Evolutionary conservation across 2,113 vertebrate species (phyloP).

Genomic region (Peromyscus californicus): DNA sequence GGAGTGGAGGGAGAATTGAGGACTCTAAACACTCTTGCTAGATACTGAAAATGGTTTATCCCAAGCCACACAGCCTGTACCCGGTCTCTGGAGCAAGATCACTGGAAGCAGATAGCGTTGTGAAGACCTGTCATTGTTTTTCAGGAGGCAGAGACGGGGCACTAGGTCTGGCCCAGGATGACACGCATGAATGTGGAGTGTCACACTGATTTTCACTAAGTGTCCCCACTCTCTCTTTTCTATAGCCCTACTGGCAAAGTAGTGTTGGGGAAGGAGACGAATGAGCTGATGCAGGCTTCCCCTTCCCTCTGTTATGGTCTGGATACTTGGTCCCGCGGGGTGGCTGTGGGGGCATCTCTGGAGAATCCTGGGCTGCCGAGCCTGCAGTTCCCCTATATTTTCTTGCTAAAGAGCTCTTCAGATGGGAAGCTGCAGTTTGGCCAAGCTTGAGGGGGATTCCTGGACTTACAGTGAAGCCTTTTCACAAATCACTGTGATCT

Average conservation of each 20-base stretch:
- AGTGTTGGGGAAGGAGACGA: not conserved
- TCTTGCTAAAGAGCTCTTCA: not conserved
- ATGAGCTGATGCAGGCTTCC: not conserved
- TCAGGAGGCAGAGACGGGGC: not conserved
- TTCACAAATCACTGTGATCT: not conserved
- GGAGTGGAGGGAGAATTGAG: not conserved
- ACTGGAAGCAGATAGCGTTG: not conserved
- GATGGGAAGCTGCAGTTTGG: not conserved
- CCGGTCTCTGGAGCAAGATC: not conserved
- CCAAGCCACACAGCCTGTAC: not conserved
- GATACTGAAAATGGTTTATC: not conserved
- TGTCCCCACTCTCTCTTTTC: not conserved
- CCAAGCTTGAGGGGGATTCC: not conserved
- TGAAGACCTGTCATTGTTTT: not conserved
- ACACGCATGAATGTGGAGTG: accelerated
- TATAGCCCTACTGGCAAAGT: not conserved
- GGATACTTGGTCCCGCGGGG: not conserved
- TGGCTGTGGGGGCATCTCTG: not conserved
- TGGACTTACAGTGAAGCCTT: not conserved
- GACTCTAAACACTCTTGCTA: not conserved
- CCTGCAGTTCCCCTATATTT: not conserved
- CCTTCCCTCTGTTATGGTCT: not conserved
- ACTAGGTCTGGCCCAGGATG: accelerated
- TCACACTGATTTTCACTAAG: not conserved
- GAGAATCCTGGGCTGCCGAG: not conserved